phyloP scores from a whole-genome alignment of 2,797 vertebrate species.

The Acanthopagrus latus region DNA sequence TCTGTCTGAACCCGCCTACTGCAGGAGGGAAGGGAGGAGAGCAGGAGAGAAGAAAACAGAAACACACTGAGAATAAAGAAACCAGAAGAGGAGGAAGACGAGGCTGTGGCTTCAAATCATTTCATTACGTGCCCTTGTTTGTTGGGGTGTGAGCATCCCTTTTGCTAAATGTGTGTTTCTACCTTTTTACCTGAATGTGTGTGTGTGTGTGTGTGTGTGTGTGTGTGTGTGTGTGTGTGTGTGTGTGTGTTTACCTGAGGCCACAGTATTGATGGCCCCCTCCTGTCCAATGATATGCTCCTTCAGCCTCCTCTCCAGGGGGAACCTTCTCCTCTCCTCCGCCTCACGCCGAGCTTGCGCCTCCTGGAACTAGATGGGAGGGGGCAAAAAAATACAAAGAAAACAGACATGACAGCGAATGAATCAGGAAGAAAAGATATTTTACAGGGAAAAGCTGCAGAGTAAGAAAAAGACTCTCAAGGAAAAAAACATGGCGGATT shows the following conservation, averaged over 20 bases:
- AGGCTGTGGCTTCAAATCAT: neutral
- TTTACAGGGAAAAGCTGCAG: neutral
- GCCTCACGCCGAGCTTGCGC: conserved; percentile 88
- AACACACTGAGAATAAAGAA: conserved; percentile 15
- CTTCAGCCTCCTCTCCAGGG: conserved; percentile 93
- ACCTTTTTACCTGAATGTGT: neutral
- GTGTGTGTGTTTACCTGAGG: conserved; percentile 86
- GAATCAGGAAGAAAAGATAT: conserved; percentile 4
- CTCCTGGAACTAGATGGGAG: conserved; percentile 89
- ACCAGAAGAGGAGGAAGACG: neutral
- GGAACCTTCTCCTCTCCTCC: conserved; percentile 92
- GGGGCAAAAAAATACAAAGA: conserved; percentile 61
- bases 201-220: conserved; percentile 14
- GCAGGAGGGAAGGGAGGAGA: conserved; percentile 66
- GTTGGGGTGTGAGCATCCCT: neutral
- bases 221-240: conserved; percentile 10
- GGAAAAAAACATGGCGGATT: neutral
- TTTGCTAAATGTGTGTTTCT: neutral
- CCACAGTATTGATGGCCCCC: conserved; percentile 93
- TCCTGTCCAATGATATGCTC: conserved; percentile 98
- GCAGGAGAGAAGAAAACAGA: conserved; percentile 35
- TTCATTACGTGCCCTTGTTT: neutral
- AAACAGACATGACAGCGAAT: conserved; percentile 35
- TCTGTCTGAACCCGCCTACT: conserved; percentile 83
- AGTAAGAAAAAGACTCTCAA: conserved; percentile 1